Evolutionary conservation across 2,797 vertebrate genomes (phyloP), one percentile per base, ranked within the genome.

Genomic region (Siniperca obscura): DNA sequence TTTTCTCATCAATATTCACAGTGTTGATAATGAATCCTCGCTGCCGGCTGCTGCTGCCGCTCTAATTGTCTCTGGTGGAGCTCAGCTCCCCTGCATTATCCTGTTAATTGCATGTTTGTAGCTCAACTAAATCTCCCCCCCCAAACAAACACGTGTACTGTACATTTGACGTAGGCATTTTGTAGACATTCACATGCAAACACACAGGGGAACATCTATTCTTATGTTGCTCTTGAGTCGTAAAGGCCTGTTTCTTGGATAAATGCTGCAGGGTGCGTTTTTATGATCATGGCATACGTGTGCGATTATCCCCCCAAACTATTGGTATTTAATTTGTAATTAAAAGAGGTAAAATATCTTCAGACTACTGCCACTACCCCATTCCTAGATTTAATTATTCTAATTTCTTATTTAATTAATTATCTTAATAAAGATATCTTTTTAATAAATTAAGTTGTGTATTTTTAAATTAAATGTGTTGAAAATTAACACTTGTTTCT

Each of bases 51-150:
- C 59, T 25, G 77, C 82, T 25, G 86, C 77, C 8, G 78, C 87
- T 91, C 78, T 90, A 83, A 91, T 90, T 87, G 87, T 87, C 83
- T 91, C 88, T 73, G 66, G 78, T 85, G 87, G 70, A 75, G 69
- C 81, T 80, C 65, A n/a, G 70, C 76, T 81, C 67, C 74, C 36
- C 62, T 27, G 74, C 77, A 59, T 74, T 74, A 52, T 80, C 48
- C 60, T 79, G 82, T 86, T 91, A 90, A 92, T 90, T 88, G 87
- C 86, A 55, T 78, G 82, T 86, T 90, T 91, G 86, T 86, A 90
- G 84, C 81, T 89, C 68, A 1, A 71, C 86, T 89, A 81, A 87
- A 93, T 90, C 85, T 53, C n/a, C 59, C 65, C 57, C 50, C 46
- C 60, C 50, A 46, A 19, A 42, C 21, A 70, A 11, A 78, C 40